These are phyloP conservation scores for Entelurus aequoreus DNA, from an alignment of 2,113 vertebrate species.

Conservation along the genomic window DNA sequence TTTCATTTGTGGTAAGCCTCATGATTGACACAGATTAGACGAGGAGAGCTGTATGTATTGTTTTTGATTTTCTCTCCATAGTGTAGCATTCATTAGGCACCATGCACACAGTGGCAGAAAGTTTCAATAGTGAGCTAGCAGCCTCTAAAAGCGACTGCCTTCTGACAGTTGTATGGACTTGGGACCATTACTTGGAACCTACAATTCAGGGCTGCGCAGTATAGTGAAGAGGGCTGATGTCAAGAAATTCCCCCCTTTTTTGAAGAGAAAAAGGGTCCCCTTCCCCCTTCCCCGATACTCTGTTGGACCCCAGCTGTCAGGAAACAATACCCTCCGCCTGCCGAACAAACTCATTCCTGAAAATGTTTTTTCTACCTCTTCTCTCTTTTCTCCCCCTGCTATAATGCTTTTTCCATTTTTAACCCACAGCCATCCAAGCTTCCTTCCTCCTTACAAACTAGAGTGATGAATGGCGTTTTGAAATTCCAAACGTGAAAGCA, in stretches of 20 bases:
- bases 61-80: slow-evolving; percentile 66
- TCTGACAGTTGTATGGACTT: slow-evolving; percentile 74
- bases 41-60: slow-evolving; percentile 71
- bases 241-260: slow-evolving; percentile 72
- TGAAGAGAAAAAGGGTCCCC: slow-evolving; percentile 66
- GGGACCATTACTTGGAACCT: slow-evolving; percentile 72
- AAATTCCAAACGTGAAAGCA: slow-evolving; percentile 55
- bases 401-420: slow-evolving; percentile 81
- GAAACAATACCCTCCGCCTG: slow-evolving; percentile 77
- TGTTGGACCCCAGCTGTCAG: slow-evolving; percentile 77
- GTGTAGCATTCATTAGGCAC: slow-evolving; percentile 70
- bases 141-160: slow-evolving; percentile 68
- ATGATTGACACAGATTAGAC: slow-evolving; percentile 77
- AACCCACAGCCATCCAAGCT: slow-evolving; percentile 71
- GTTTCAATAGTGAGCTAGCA: slow-evolving; percentile 67
- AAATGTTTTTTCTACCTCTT: slow-evolving; percentile 65
- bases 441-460: slow-evolving; percentile 69
- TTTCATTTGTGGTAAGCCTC: slow-evolving; percentile 67
- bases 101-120: slow-evolving; percentile 63
- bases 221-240: slow-evolving; percentile 73
- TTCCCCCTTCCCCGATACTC: slow-evolving; percentile 57
- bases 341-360: slow-evolving; percentile 76
- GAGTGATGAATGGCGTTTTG: slow-evolving; percentile 65
- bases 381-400: slow-evolving; percentile 52
- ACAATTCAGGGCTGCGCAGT: slow-evolving; percentile 71